Evolutionary conservation across 2,888 invertebrate species (phyloP), one percentile per base, ranked within the genome.

Genomic region (Polydrusus tereticollis): DNA sequence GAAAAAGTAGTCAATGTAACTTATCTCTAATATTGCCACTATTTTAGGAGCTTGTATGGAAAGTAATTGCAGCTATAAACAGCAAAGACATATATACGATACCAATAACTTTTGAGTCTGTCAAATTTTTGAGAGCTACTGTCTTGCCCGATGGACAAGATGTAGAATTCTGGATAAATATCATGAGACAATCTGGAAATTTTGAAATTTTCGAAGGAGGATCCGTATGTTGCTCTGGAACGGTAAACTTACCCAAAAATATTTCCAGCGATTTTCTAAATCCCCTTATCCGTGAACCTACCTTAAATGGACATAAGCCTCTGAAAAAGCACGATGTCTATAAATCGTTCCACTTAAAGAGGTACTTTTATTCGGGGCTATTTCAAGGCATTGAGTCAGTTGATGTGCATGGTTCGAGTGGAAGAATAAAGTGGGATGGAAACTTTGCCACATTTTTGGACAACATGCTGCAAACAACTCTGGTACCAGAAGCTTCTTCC

Each of bases 391-490:
- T 91, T 2, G 78, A 83, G 4, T 83, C 85, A 20, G 82, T 87
- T 0, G 87, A 88, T 58, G 83, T 85, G 57, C 79, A 82, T 64
- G 88, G 85, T 0, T 75, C 69, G 0, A 80, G 78, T 4, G 87
- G 86, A 4, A 82, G 76, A 18, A 77, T 88, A 8, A 69, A 77
- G 6, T 92, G 92, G 92, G 83, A 83, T 12, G 88, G 88, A 69
- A 90, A 91, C 78, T 93, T 92, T 91, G 88, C 91, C 2, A 87
- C 90, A 0, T 92, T 91, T 81, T 85, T 93, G 83, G 93, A 93
- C 79, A 90, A 89, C 12, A 89, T 93, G 88, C 83, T 93, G 36
- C 93, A 93, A 80, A 86, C 90, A 77, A 85, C 88, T 43, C 85
- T 91, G 33, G 73, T 90, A 84, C 87, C 18, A 82, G 85, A 6